phyloP scores from a whole-genome alignment of 2,888 invertebrate genomes.

The Cheilosia scutellata region DNA sequence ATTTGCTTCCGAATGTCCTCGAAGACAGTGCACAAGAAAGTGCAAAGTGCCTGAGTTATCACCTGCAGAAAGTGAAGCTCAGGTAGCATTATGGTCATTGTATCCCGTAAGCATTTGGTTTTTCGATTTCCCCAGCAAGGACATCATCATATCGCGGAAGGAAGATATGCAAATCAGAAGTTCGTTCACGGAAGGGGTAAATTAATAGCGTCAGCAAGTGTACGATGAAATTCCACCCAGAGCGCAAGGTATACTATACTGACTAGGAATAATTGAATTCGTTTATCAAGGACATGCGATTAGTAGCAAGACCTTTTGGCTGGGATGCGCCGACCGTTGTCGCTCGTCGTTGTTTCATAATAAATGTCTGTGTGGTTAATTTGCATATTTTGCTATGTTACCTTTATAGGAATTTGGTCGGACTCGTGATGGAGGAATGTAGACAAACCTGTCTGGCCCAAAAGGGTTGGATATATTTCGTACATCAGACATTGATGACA shows the following conservation, averaged over 20 bases:
- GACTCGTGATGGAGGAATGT: slow-evolving; percentile 31
- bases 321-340: slow-evolving; percentile 4
- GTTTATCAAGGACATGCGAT: slow-evolving; percentile 44
- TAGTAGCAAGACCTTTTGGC: slow-evolving; percentile 27
- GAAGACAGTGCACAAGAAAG: slow-evolving; percentile 49
- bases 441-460: slow-evolving; percentile 27
- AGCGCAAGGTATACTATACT: neutral
- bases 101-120: slow-evolving; percentile 65
- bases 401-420: slow-evolving; percentile 30
- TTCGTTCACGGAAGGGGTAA: slow-evolving; percentile 49
- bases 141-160: slow-evolving; percentile 20
- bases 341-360: slow-evolving; percentile 53
- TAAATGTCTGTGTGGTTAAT: slow-evolving; percentile 60
- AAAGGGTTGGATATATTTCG: slow-evolving; percentile 18
- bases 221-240: slow-evolving; percentile 30
- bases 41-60: slow-evolving; percentile 65
- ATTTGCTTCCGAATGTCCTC: slow-evolving; percentile 36
- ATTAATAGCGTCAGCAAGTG: slow-evolving; percentile 55
- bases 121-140: slow-evolving; percentile 68
- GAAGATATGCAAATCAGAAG: slow-evolving; percentile 64
- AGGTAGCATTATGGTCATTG: slow-evolving; percentile 67
- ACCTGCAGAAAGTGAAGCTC: slow-evolving; percentile 67
- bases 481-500: neutral
- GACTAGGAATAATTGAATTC: slow-evolving; percentile 63
- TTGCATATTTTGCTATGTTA: slow-evolving; percentile 65